phyloP scores from a whole-genome alignment of 2,797 vertebrate species.

The Crossoptilon crossoptilon region DNA sequence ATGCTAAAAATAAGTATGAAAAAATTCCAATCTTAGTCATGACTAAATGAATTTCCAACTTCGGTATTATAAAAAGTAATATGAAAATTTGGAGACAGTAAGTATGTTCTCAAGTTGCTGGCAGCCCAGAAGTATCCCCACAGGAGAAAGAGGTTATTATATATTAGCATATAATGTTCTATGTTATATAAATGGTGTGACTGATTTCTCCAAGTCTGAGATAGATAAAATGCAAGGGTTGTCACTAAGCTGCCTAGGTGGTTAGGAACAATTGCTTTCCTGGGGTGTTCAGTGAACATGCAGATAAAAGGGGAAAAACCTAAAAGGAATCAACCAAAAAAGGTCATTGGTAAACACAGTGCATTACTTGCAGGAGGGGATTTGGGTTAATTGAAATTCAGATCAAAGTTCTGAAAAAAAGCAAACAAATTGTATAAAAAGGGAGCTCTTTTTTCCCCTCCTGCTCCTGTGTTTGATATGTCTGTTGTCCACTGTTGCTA shows the following conservation, averaged over 20 bases:
- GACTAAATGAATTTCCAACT: not conserved
- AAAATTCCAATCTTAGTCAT: not conserved
- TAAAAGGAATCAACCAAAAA: not conserved
- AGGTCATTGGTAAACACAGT: fast-evolving
- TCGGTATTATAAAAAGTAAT: not conserved
- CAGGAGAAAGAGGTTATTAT: not conserved
- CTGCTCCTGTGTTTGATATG: fast-evolving
- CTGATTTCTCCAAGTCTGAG: not conserved
- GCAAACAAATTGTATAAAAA: not conserved
- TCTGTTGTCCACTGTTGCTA: not conserved
- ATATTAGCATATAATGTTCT: not conserved
- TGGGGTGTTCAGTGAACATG: not conserved
- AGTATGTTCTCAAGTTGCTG: not conserved
- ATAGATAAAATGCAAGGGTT: not conserved
- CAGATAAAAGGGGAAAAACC: not conserved
- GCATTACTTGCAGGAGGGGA: not conserved
- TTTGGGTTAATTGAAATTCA: not conserved
- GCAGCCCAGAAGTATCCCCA: not conserved
- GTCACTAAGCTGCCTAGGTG: not conserved
- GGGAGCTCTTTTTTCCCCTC: not conserved
- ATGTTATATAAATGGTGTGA: not conserved
- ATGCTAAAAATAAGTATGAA: not conserved
- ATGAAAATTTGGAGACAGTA: not conserved
- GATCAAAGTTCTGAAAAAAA: not conserved
- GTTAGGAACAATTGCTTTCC: not conserved